Conservation (phyloP, 2,888 invertebrate species). For the Harpagoxenus sublaevis region DNA sequence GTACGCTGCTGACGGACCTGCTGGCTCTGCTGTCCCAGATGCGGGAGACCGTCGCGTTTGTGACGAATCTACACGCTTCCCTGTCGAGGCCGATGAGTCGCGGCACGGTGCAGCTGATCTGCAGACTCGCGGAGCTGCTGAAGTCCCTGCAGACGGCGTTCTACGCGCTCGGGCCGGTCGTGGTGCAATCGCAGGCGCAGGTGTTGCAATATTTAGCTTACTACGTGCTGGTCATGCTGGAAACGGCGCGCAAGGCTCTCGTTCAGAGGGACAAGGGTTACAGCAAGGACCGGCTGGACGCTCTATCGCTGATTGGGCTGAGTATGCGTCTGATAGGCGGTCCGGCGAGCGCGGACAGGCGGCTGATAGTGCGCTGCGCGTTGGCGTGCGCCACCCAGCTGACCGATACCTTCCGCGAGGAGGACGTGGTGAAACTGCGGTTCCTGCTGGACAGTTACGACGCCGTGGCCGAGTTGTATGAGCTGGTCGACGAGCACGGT, state of each 20-base stretch:
- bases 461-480: slow-evolving; percentile 79
- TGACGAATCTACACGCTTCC: slow-evolving; percentile 90
- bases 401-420: slow-evolving; percentile 82
- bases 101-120: slow-evolving; percentile 91
- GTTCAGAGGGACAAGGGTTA: slow-evolving; percentile 81
- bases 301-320: slow-evolving; percentile 80
- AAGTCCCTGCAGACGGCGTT: slow-evolving; percentile 92
- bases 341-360: slow-evolving; percentile 89
- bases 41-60: slow-evolving; percentile 88
- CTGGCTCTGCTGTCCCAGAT: slow-evolving; percentile 86
- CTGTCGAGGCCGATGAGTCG: slow-evolving; percentile 93
- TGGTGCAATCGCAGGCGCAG: slow-evolving; percentile 92
- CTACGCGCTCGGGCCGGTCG: slow-evolving; percentile 89
- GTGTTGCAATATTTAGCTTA: slow-evolving; percentile 93
- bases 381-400: slow-evolving; percentile 88
- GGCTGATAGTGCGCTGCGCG: slow-evolving; percentile 90
- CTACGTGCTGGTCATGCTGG: slow-evolving; percentile 90
- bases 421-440: slow-evolving; percentile 88
- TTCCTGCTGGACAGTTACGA: slow-evolving; percentile 86
- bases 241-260: slow-evolving; percentile 88
- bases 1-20: slow-evolving; percentile 88
- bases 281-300: slow-evolving; percentile 82
- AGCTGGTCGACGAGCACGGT: slow-evolving; percentile 76
- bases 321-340: slow-evolving; percentile 84
- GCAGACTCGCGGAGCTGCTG: slow-evolving; percentile 93